Evolutionary conservation across 2,113 vertebrate species (phyloP).

Genomic region (Globicephala melas): DNA sequence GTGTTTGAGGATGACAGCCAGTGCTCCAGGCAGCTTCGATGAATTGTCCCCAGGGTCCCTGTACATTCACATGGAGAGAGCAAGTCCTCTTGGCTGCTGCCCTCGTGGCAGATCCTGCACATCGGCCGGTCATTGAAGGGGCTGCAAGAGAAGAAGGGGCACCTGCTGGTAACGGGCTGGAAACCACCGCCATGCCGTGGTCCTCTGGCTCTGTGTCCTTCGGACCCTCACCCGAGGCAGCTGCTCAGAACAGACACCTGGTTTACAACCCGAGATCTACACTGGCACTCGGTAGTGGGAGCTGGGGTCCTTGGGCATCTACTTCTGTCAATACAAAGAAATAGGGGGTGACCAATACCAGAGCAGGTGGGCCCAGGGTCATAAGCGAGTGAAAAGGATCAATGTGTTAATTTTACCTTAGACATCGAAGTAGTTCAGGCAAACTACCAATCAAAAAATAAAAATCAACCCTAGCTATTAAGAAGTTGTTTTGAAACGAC

Average conservation of each 20-base stretch:
- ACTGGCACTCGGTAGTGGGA: neutral
- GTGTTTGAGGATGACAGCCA: constrained; percentile 92
- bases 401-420: neutral
- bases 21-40: constrained; percentile 91
- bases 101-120: constrained; percentile 92
- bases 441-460: neutral
- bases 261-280: neutral
- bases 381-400: neutral
- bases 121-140: constrained; percentile 86
- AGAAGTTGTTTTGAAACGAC: constrained; percentile 35
- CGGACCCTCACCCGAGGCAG: rapidly evolving
- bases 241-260: neutral
- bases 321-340: neutral
- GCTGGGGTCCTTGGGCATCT: neutral
- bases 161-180: neutral
- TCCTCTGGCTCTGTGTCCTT: neutral
- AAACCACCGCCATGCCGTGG: rapidly evolving
- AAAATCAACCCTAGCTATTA: neutral
- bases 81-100: constrained; percentile 89
- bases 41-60: constrained; percentile 89
- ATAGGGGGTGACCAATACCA: neutral
- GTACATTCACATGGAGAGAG: constrained; percentile 91
- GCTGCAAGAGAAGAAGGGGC: constrained; percentile 75
- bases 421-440: neutral
- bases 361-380: neutral